phyloP scores from a whole-genome alignment of 1,140 invertebrate species.

The Telenomus remus region DNA sequence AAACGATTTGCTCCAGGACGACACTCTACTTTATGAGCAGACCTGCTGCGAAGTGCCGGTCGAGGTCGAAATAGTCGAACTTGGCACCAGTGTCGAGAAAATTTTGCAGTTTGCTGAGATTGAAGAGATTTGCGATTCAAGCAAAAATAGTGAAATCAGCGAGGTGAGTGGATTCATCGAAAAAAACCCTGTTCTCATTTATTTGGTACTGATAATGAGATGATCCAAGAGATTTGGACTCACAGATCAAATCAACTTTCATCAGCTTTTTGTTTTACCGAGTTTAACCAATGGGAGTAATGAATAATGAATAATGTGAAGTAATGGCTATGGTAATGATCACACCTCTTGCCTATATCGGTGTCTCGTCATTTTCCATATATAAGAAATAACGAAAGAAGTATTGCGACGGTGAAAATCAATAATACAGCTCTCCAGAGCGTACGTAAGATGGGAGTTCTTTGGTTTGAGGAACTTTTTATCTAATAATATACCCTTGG shows the following conservation, averaged over 20 bases:
- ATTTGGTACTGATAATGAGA: neutral
- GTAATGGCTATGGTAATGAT: neutral
- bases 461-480: constrained; percentile 23
- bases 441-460: constrained; percentile 9
- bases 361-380: neutral
- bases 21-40: constrained; percentile 32
- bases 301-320: too few species aligned
- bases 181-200: too few species aligned
- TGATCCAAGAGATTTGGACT: too few species aligned
- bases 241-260: too few species aligned
- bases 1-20: constrained; percentile 32
- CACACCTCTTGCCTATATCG: neutral
- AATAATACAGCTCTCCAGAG: constrained; percentile 35
- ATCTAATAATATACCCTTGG: constrained; percentile 32
- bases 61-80: constrained; percentile 70
- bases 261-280: too few species aligned
- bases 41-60: constrained; percentile 53
- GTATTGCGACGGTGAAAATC: constrained; percentile 13
- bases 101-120: constrained; percentile 71
- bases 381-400: constrained; percentile 17
- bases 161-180: constrained; percentile 56
- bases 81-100: constrained; percentile 70
- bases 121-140: constrained; percentile 68
- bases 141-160: constrained; percentile 65
- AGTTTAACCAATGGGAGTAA: too few species aligned